These are phyloP conservation scores for Muricea muricata DNA, from an alignment of 92 coral and sea anemone species.

Conservation along the genomic window DNA sequence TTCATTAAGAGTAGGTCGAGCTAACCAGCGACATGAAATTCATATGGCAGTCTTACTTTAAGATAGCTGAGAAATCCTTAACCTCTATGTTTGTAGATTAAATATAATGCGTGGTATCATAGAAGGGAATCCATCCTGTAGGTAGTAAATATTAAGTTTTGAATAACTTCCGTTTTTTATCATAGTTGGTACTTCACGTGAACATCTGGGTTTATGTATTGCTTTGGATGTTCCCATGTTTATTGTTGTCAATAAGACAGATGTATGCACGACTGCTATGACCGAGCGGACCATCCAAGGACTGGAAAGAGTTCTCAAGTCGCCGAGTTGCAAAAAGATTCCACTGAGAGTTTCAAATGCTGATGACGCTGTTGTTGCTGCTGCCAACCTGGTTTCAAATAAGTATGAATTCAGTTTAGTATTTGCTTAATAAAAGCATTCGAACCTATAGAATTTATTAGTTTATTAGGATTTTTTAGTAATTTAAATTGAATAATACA, in stretches of 20 bases:
- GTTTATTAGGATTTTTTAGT: too few species aligned
- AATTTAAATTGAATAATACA: too few species aligned
- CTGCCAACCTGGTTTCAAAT: slow-evolving; percentile 78
- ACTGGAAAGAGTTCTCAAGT: slow-evolving; percentile 89
- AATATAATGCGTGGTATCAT: too few species aligned
- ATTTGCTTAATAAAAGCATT: neutral
- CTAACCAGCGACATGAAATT: too few species aligned
- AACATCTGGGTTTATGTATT: slow-evolving; percentile 93
- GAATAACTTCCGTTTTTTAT: too few species aligned
- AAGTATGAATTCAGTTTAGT: slow-evolving; percentile 73
- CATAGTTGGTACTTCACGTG: slow-evolving; percentile 96
- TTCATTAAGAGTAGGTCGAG: too few species aligned
- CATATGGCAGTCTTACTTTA: too few species aligned
- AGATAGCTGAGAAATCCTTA: too few species aligned
- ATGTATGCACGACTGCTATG: slow-evolving; percentile 73
- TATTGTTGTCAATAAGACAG: slow-evolving; percentile 91
- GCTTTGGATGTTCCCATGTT: slow-evolving; percentile 95
- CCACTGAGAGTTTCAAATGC: slow-evolving; percentile 75
- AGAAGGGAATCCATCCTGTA: too few species aligned
- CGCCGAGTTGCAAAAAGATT: slow-evolving; percentile 95
- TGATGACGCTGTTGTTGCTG: slow-evolving; percentile 93
- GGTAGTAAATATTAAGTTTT: too few species aligned
- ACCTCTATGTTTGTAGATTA: too few species aligned
- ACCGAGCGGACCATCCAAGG: slow-evolving; percentile 74
- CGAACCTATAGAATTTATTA: neutral